Conservation (phyloP, 2,797 vertebrate genomes). For the Myripristis murdjan region DNA sequence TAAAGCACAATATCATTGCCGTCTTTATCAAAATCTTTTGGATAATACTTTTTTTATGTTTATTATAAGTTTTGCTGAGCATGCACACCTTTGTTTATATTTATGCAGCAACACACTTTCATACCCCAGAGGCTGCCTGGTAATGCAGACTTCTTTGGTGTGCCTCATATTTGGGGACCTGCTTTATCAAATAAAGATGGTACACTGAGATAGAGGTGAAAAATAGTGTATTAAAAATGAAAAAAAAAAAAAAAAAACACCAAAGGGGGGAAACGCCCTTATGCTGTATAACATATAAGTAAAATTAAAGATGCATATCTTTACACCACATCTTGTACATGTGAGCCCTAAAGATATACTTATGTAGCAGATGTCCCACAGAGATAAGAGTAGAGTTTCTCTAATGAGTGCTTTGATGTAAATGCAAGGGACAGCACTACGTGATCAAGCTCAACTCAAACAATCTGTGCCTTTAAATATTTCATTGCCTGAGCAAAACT, state of each 20-base stretch:
- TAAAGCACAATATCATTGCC: neutral
- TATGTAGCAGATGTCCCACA: conserved; percentile 35
- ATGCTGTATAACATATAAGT: neutral
- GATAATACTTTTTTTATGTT: neutral
- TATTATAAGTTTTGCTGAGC: neutral
- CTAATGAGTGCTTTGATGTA: conserved; percentile 74
- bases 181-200: neutral
- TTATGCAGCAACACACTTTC: neutral
- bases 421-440: conserved; percentile 42
- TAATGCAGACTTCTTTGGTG: neutral
- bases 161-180: neutral
- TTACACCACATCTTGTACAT: conserved; percentile 23
- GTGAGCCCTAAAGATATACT: conserved; percentile 38
- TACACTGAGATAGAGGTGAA: neutral
- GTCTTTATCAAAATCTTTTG: neutral
- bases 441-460: conserved; percentile 55
- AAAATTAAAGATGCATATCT: conserved; percentile 19
- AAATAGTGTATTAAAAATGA: neutral
- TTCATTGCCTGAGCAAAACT: conserved; percentile 55
- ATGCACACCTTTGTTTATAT: neutral
- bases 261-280: neutral
- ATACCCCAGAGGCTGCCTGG: neutral
- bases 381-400: conserved; percentile 53
- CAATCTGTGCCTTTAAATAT: conserved; percentile 75
- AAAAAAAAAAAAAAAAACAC: neutral